Conservation (phyloP, 2,113 vertebrate genomes). For the Apus apus region DNA sequence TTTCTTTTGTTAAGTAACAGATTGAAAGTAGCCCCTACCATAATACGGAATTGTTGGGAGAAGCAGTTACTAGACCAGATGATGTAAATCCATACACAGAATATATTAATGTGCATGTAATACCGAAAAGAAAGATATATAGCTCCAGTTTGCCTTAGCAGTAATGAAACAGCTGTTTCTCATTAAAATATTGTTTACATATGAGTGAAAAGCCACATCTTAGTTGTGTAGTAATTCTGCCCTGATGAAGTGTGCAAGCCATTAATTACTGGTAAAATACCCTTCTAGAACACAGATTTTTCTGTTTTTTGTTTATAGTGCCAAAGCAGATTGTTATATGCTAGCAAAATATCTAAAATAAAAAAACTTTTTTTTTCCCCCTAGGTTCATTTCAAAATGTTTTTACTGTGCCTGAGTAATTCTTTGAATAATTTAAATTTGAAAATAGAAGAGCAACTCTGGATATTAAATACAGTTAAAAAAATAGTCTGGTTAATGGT, state of each 20-base stretch:
- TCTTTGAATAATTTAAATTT: neutral
- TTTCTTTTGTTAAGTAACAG: neutral
- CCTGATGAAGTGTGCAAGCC: neutral
- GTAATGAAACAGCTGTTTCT: neutral
- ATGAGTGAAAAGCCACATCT: neutral
- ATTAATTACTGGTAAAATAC: neutral
- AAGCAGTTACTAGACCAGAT: neutral
- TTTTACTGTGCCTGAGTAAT: neutral
- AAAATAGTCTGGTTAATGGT: neutral
- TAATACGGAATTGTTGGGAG: neutral
- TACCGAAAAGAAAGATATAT: neutral
- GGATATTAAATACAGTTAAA: neutral
- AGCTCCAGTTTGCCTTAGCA: neutral
- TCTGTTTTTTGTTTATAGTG: neutral
- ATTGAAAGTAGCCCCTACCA: neutral
- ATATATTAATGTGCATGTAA: neutral
- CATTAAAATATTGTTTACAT: neutral
- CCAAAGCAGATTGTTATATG: neutral
- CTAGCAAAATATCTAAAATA: neutral
- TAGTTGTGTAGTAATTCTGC: neutral
- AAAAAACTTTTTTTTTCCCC: neutral
- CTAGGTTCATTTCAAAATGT: neutral
- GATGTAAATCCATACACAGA: neutral
- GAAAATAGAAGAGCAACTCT: neutral
- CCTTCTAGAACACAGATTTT: neutral